Conservation (phyloP, 2,113 vertebrate genomes). For the Petromus typicus region DNA sequence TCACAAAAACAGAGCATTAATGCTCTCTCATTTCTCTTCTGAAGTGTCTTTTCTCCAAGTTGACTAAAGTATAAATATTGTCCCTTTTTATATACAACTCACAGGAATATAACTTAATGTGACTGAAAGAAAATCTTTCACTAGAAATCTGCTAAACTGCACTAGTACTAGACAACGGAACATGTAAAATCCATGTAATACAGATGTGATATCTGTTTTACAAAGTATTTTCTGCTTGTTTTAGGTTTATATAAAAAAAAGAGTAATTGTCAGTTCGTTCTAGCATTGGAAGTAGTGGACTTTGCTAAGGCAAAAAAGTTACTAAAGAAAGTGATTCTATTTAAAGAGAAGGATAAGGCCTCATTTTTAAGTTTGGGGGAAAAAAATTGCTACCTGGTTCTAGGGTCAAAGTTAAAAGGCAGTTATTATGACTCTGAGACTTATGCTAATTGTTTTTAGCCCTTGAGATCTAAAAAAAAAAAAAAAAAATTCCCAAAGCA, state of each 20-base stretch:
- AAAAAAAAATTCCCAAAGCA: neutral
- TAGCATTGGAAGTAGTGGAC: neutral
- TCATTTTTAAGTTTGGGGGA: neutral
- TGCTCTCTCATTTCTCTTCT: neutral
- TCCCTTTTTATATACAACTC: neutral
- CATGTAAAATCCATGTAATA: neutral
- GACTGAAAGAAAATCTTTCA: neutral
- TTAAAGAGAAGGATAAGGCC: neutral
- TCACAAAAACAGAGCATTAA: neutral
- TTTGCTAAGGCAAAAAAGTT: neutral
- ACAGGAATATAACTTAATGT: neutral
- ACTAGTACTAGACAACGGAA: slow-evolving; percentile 14
- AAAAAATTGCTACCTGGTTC: neutral
- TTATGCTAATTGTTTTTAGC: slow-evolving; percentile 4
- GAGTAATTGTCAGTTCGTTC: neutral
- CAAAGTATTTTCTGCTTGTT: neutral
- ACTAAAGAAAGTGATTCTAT: slow-evolving; percentile 1
- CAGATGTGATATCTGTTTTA: neutral
- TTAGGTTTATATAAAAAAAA: neutral
- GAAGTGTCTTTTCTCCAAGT: neutral
- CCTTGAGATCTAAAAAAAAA: neutral
- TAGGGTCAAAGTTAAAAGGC: neutral
- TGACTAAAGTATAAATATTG: neutral
- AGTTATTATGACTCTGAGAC: neutral
- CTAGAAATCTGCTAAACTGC: neutral